These are phyloP conservation scores for Littorina saxatilis DNA, from an alignment of 1,140 invertebrate genomes.

Conservation along the genomic window DNA sequence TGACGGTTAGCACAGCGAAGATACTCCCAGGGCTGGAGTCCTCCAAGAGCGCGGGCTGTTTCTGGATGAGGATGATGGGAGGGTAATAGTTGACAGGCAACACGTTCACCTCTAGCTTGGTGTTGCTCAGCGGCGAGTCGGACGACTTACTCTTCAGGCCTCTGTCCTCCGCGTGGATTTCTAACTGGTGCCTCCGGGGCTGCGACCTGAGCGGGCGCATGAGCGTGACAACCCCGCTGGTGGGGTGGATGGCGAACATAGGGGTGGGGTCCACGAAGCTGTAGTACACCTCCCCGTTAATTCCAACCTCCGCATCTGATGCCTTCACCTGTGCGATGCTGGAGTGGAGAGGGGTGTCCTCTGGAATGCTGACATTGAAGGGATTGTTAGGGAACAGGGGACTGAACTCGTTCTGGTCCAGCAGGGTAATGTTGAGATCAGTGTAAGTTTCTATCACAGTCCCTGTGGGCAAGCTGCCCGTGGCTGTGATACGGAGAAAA, in stretches of 20 bases:
- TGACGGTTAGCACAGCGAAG: constrained; percentile 91
- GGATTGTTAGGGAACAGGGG: constrained; percentile 92
- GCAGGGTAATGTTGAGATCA: constrained; percentile 86
- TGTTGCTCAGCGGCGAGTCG: constrained; percentile 79
- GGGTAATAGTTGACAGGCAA: constrained; percentile 90
- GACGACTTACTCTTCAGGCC: constrained; percentile 81
- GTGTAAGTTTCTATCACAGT: constrained; percentile 82
- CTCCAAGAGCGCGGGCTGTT: constrained; percentile 88
- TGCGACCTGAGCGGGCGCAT: constrained; percentile 82
- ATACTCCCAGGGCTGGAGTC: constrained; percentile 76
- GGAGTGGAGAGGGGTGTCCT: constrained; percentile 89
- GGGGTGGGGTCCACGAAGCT: constrained; percentile 89
- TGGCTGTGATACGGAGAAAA: constrained; percentile 87
- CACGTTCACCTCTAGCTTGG: constrained; percentile 86
- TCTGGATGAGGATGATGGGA: constrained; percentile 86
- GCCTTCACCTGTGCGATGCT: constrained; percentile 81
- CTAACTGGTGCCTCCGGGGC: constrained; percentile 81
- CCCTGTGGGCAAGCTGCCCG: constrained; percentile 76
- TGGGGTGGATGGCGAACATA: constrained; percentile 93
- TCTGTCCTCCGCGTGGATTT: constrained; percentile 89
- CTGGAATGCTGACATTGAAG: constrained; percentile 91
- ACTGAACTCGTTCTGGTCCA: constrained; percentile 94
- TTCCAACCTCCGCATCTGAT: constrained; percentile 94
- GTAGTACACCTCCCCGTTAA: constrained; percentile 97
- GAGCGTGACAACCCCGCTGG: constrained; percentile 90